Evolutionary conservation across 2,113 vertebrate genomes (phyloP).

Genomic region (Hystrix cristata): DNA sequence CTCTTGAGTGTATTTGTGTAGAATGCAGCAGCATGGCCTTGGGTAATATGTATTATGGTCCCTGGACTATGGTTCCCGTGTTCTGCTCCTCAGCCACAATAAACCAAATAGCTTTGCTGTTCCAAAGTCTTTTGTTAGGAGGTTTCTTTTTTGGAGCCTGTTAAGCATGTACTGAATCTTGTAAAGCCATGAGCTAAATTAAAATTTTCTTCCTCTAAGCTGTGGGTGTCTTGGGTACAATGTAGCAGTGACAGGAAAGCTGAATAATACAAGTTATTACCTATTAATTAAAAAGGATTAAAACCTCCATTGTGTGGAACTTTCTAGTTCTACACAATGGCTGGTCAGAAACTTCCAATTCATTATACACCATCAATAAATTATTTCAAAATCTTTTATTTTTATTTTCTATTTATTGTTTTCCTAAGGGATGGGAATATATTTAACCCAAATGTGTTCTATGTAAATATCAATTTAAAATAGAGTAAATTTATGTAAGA

Average conservation of each 20-base stretch:
- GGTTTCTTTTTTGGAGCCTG: not conserved
- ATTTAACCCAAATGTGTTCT: not conserved
- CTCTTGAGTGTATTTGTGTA: not conserved
- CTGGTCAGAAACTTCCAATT: constrained; percentile 30
- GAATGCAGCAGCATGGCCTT: not conserved
- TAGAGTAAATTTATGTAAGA: not conserved
- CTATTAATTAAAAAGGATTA: not conserved
- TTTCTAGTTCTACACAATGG: not conserved
- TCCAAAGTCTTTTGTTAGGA: not conserved
- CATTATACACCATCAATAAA: not conserved
- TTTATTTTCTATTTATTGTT: not conserved
- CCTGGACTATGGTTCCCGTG: not conserved
- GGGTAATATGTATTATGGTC: not conserved
- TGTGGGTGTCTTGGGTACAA: not conserved
- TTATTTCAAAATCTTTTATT: not conserved
- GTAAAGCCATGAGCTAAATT: not conserved
- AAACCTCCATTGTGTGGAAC: not conserved
- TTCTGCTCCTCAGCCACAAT: no score
- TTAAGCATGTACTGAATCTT: not conserved
- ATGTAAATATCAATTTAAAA: constrained; percentile 30
- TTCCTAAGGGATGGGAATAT: not conserved
- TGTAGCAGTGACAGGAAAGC: not conserved
- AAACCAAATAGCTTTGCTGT: not conserved
- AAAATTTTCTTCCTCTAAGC: not conserved
- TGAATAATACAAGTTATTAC: not conserved